A percentile compares a stretch with the other conserved stretches of the same genome.
These are phyloP conservation scores for Danaus plexippus DNA, from an alignment of 1,140 invertebrate genomes.

Conservation along the genomic window DNA sequence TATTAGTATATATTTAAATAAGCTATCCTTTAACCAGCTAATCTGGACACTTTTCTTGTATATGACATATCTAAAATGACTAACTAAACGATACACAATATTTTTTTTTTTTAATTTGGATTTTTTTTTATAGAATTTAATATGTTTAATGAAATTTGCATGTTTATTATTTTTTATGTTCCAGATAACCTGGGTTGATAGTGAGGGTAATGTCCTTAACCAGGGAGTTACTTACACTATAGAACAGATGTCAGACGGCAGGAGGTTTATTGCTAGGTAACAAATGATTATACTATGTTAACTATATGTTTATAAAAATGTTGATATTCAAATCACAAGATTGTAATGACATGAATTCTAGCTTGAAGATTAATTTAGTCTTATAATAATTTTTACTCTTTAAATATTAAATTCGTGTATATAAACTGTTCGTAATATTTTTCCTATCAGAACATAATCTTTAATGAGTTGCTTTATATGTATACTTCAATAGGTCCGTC, in stretches of 20 bases:
- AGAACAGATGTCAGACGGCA: slow-evolving; percentile 81
- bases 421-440: too few species aligned
- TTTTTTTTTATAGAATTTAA: background rate
- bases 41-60: too few species aligned
- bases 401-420: too few species aligned
- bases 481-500: slow-evolving; percentile 74
- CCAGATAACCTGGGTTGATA: slow-evolving; percentile 93
- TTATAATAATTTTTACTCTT: too few species aligned
- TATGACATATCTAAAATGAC: too few species aligned
- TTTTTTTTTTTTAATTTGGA: too few species aligned
- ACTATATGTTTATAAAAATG: slow-evolving; percentile 3
- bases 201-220: slow-evolving; percentile 83
- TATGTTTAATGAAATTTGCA: background rate
- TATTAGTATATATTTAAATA: too few species aligned
- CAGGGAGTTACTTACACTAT: slow-evolving; percentile 81
- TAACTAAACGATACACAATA: too few species aligned
- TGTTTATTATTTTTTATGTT: slow-evolving; percentile 9
- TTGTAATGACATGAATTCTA: too few species aligned
- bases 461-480: slow-evolving; percentile 2
- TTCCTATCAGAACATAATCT: too few species aligned
- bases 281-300: slow-evolving; percentile 1
- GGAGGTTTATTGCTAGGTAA: slow-evolving; percentile 80
- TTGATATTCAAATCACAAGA: background rate
- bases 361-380: too few species aligned
- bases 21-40: too few species aligned